phyloP scores from a whole-genome alignment of 2,797 vertebrate species.

The Periparus ater region DNA sequence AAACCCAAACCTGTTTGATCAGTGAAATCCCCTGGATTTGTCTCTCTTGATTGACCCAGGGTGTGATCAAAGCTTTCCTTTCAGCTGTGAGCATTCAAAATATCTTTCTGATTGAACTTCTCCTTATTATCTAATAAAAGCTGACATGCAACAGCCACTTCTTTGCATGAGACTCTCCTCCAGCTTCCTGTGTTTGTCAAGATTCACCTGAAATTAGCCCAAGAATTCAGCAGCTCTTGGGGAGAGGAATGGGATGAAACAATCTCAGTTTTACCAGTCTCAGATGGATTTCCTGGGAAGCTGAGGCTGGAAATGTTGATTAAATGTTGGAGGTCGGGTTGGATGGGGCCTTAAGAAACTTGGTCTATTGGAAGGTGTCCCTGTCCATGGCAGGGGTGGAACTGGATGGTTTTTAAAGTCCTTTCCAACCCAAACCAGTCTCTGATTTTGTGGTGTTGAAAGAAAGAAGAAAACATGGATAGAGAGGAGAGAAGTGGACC shows the following conservation, averaged over 20 bases:
- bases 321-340: background rate
- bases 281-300: background rate
- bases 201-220: background rate
- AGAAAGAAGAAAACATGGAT: background rate
- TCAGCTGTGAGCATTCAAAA: background rate
- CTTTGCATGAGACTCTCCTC: background rate
- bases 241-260: background rate
- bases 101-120: background rate
- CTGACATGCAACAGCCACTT: background rate
- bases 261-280: background rate
- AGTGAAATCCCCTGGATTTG: conserved; percentile 1
- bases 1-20: background rate
- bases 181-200: background rate
- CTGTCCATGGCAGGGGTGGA: background rate
- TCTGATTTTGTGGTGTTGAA: background rate
- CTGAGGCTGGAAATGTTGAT: background rate
- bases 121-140: background rate
- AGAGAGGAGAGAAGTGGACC: background rate
- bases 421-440: background rate
- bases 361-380: background rate
- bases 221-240: background rate
- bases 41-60: background rate
- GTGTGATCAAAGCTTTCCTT: background rate
- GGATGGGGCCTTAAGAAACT: background rate
- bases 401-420: background rate